These are phyloP conservation scores for Phataginus tetradactyla DNA, from an alignment of 2,797 vertebrate genomes.

Conservation along the genomic window DNA sequence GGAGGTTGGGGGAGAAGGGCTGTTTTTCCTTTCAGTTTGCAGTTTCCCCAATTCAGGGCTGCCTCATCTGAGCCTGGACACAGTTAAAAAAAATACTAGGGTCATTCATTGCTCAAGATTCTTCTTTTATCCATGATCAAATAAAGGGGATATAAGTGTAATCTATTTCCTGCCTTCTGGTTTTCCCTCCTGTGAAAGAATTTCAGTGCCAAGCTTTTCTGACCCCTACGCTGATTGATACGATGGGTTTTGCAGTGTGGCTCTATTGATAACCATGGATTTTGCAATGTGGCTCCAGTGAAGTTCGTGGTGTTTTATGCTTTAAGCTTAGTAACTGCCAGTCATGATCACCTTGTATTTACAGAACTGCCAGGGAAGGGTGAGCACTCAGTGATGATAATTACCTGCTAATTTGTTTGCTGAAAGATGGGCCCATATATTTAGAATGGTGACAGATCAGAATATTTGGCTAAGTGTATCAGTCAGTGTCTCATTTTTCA, in stretches of 20 bases:
- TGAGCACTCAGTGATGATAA: slow-evolving; percentile 55
- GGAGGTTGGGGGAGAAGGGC: background rate
- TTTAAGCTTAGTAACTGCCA: slow-evolving; percentile 57
- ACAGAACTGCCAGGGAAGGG: slow-evolving; percentile 60
- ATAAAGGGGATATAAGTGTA: background rate
- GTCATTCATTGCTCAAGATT: background rate
- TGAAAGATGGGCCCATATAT: slow-evolving; percentile 76
- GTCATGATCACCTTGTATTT: slow-evolving; percentile 68
- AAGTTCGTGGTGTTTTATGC: slow-evolving; percentile 31
- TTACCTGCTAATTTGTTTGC: slow-evolving; percentile 78
- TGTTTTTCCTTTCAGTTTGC: background rate
- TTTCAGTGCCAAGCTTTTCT: slow-evolving; percentile 41
- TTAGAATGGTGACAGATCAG: slow-evolving; percentile 75
- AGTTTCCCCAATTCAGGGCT: background rate
- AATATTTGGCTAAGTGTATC: slow-evolving; percentile 74
- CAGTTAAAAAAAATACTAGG: background rate
- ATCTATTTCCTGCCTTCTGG: slow-evolving; percentile 44
- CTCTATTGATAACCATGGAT: background rate
- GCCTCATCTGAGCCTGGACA: background rate
- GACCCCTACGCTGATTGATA: slow-evolving; percentile 41
- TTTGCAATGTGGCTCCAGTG: slow-evolving; percentile 34
- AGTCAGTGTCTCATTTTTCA: slow-evolving; percentile 79
- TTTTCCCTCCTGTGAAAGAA: slow-evolving; percentile 40
- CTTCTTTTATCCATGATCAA: slow-evolving; percentile 42
- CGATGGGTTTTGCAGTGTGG: slow-evolving; percentile 10